These are phyloP conservation scores for Chelonus insularis DNA, from an alignment of 1,140 invertebrate genomes.

Conservation along the genomic window DNA sequence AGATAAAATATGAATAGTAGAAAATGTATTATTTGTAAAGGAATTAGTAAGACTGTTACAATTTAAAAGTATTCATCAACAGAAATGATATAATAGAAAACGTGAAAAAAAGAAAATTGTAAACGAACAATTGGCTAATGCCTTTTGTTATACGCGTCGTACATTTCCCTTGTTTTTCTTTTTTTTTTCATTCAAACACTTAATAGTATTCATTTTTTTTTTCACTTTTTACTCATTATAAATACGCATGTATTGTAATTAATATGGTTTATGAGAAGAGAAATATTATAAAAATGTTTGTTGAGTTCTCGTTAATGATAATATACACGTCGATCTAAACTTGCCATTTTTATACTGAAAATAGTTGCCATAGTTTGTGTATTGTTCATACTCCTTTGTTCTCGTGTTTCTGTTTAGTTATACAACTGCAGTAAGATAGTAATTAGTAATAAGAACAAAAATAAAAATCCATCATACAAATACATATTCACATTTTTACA, in stretches of 20 bases:
- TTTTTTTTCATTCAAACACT: conserved; percentile 8
- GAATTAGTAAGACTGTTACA: conserved; percentile 24
- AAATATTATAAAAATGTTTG: neutral
- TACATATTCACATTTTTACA: too few relatives aligned
- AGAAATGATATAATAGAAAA: neutral
- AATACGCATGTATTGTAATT: neutral
- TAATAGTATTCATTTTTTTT: neutral
- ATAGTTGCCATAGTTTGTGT: conserved; percentile 53
- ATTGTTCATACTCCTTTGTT: too few relatives aligned
- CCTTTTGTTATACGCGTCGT: conserved; percentile 12
- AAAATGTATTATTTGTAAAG: conserved; percentile 10
- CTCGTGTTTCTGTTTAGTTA: conserved; percentile 25
- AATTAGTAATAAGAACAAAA: conserved; percentile 7
- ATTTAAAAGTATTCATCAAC: conserved; percentile 23
- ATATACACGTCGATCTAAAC: conserved; percentile 36
- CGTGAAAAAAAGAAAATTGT: conserved; percentile 9
- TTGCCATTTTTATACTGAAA: conserved; percentile 54
- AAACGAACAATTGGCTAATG: conserved; percentile 1
- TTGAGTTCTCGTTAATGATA: neutral
- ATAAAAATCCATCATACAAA: too few relatives aligned
- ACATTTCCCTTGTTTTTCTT: neutral
- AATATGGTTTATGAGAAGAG: conserved; percentile 32
- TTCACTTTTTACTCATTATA: neutral
- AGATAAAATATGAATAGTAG: neutral
- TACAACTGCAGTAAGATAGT: conserved; percentile 26